These are phyloP conservation scores for Aporophyla lueneburgensis DNA, from an alignment of 2,888 invertebrate species.

Conservation along the genomic window DNA sequence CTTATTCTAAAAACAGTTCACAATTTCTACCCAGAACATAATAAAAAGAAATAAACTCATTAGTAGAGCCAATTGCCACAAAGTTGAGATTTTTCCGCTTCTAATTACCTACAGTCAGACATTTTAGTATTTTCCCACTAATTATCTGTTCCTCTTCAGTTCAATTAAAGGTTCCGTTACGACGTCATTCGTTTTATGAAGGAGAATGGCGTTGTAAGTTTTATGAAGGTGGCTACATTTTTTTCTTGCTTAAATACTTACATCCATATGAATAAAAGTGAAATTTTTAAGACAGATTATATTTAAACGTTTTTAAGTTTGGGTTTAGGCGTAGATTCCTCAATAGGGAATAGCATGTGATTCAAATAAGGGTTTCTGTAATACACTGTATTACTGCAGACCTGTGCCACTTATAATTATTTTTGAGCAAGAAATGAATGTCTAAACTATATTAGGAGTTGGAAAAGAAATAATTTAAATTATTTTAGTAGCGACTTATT, in stretches of 20 bases:
- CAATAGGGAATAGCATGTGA: no score
- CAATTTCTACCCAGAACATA: conserved; percentile 20
- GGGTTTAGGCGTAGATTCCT: no score
- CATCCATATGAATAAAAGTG: background rate
- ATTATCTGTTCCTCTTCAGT: conserved; percentile 57
- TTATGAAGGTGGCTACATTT: conserved; percentile 1
- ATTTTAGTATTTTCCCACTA: conserved; percentile 58
- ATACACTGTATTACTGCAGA: no score
- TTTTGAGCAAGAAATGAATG: no score
- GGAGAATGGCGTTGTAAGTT: conserved; percentile 13
- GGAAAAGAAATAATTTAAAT: background rate
- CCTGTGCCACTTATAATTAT: no score
- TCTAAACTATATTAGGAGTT: background rate
- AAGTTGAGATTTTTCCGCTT: conserved; percentile 43
- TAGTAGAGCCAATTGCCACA: conserved; percentile 34
- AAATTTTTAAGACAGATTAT: no score
- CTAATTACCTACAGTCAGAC: conserved; percentile 54
- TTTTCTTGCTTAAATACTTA: background rate
- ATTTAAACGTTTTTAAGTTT: no score
- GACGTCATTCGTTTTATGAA: conserved; percentile 36
- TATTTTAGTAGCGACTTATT: background rate
- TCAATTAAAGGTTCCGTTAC: conserved; percentile 58
- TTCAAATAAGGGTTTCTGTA: no score
- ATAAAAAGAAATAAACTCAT: conserved; percentile 51
- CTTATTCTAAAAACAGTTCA: background rate